phyloP scores from a whole-genome alignment of 2,797 vertebrate genomes.

The Heteromormyrus szaboi region DNA sequence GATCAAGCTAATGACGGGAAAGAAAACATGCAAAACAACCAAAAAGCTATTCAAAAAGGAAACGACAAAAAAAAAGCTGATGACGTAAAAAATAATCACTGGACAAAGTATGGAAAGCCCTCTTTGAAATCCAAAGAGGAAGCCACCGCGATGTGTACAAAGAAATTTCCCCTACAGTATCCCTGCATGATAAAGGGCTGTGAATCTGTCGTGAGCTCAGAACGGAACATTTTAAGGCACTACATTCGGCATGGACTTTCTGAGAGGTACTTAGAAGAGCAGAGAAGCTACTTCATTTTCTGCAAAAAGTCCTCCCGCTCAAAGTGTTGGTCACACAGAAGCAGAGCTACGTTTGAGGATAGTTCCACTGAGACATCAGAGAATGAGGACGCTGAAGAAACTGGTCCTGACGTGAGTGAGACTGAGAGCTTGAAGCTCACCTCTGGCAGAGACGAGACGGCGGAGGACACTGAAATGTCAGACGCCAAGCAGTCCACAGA shows the following conservation, averaged over 20 bases:
- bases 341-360: constrained; percentile 62
- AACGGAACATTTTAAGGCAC: constrained; percentile 85
- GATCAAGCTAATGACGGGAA: constrained; percentile 67
- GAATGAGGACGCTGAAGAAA: constrained; percentile 38
- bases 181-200: constrained; percentile 97
- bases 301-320: constrained; percentile 73
- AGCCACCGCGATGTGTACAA: constrained; percentile 81
- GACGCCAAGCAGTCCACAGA: constrained; percentile 54
- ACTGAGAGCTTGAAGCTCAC: constrained; percentile 51
- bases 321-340: constrained; percentile 56
- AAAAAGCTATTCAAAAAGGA: constrained; percentile 61
- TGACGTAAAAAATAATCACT: constrained; percentile 54
- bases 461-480: constrained; percentile 39
- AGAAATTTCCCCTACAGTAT: constrained; percentile 78
- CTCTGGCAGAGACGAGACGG: constrained; percentile 47
- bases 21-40: constrained; percentile 68
- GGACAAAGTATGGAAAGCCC: constrained; percentile 77
- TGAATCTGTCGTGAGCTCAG: constrained; percentile 80
- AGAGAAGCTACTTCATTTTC: constrained; percentile 84
- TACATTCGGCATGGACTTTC: constrained; percentile 91
- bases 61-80: constrained; percentile 50
- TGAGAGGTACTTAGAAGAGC: constrained; percentile 82
- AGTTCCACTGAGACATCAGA: constrained; percentile 55
- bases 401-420: constrained; percentile 32
- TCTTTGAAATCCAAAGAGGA: constrained; percentile 81